Evolutionary conservation across 2,797 vertebrate species (phyloP), one percentile per base, ranked within the genome.

Genomic region (Limnodromus scolopaceus): DNA sequence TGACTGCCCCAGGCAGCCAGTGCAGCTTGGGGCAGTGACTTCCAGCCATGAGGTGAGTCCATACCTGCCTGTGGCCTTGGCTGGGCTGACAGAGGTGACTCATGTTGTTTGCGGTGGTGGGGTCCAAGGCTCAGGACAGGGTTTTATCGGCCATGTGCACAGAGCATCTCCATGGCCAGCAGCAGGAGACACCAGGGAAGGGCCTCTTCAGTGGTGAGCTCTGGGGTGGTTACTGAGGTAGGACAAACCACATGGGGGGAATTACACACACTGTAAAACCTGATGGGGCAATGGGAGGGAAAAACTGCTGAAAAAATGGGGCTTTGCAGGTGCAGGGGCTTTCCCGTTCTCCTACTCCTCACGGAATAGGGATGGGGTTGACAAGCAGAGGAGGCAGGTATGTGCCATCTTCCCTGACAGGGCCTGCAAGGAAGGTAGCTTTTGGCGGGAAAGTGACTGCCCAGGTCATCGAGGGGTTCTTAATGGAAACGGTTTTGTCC

Each of bases 171-270:
- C 81, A 48, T 1, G 6, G 46, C 70, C 65, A 81, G 58, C 8
- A 1, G 53, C 6, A 36, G 51, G 74, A 48, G 34, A 20, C 0
- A 1, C 51, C 19, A 0, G 0, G 71, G 41, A 65, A 60, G 51
- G 11, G 22, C 55, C 46, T 64, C 68, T 54, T 57, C 45, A 34
- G 68, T 1, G 5, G 28, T 49, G 84, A 58, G 71, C 48, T 93
- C 77, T 78, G 60, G 66, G 60, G 32, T 49, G 51, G 74, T 51
- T 84, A 13, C 57, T 24, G 3, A 18, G 28, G 18, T 24, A 51
- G 8, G n/a, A 19, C 0, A 2, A 85, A 51, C 20, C 75, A 36
- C 64, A 7, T 5, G 9, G 8, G 15, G 46, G 38, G 18, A 14
- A 63, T 74, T 38, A 65, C 23, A n/a, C 28, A 41, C 41, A 7